Conservation (phyloP, 2,888 invertebrate species). For the Oxycera nigricornis region DNA sequence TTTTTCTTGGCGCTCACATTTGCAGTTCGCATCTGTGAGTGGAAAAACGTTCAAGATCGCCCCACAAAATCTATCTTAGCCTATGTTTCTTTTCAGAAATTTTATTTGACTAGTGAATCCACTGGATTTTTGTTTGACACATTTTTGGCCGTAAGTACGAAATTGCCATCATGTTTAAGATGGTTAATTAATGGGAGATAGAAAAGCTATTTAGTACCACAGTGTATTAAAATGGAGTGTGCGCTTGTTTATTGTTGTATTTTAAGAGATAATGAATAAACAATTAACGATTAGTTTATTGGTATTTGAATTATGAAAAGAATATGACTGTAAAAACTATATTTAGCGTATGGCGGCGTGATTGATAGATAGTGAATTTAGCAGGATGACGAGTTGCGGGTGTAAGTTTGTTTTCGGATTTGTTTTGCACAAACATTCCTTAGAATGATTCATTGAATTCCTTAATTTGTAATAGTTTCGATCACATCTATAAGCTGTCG, state of each 20-base stretch:
- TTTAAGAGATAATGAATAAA: background rate
- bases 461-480: too few relatives aligned
- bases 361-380: background rate
- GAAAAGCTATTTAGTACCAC: background rate
- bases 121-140: background rate
- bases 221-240: background rate
- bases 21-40: background rate
- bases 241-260: background rate
- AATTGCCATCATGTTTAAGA: slow-evolving; percentile 23
- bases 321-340: background rate
- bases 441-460: too few relatives aligned
- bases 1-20: background rate
- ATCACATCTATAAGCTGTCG: too few relatives aligned
- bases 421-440: too few relatives aligned
- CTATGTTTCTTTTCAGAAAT: background rate
- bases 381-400: too few relatives aligned
- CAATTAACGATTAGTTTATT: background rate
- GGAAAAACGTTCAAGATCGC: background rate
- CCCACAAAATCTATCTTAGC: background rate
- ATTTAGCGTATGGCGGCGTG: background rate
- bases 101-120: background rate
- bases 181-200: slow-evolving; percentile 22
- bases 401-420: too few relatives aligned
- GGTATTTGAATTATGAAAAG: background rate
- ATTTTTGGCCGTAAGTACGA: slow-evolving; percentile 4